Conservation (phyloP, 2,113 vertebrate species). For the Salvelinus fontinalis region DNA sequence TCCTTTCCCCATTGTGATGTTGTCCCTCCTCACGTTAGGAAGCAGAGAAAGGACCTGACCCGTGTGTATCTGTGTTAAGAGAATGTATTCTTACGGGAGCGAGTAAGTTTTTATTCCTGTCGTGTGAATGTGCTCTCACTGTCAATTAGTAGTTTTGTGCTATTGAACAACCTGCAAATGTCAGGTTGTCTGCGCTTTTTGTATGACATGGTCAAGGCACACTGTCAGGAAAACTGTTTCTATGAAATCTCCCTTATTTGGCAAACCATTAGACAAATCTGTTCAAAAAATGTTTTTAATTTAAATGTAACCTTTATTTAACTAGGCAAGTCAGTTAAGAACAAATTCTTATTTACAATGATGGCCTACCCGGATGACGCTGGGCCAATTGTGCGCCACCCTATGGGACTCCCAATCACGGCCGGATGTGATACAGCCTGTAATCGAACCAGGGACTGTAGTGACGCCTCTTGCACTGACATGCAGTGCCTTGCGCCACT, state of each 20-base stretch:
- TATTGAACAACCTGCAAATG: neutral
- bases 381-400: too few relatives aligned
- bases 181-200: neutral
- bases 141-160: neutral
- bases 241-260: neutral
- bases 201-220: neutral
- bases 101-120: neutral
- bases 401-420: too few relatives aligned
- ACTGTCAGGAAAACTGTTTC: neutral
- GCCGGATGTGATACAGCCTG: too few relatives aligned
- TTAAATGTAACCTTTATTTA: too few relatives aligned
- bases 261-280: neutral
- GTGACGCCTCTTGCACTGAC: too few relatives aligned
- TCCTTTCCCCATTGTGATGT: neutral
- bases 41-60: neutral
- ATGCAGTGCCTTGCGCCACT: too few relatives aligned
- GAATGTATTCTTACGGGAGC: neutral
- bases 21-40: neutral
- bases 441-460: too few relatives aligned
- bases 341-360: too few relatives aligned
- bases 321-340: too few relatives aligned
- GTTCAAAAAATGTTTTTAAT: too few relatives aligned
- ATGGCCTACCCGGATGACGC: too few relatives aligned
- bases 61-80: neutral
- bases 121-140: slow-evolving; percentile 6